Percentiles rank a stretch among this genome's conserved stretches.
Evolutionary conservation across 2,113 vertebrate species (phyloP).

Genomic region (Tachysurus vachellii): DNA sequence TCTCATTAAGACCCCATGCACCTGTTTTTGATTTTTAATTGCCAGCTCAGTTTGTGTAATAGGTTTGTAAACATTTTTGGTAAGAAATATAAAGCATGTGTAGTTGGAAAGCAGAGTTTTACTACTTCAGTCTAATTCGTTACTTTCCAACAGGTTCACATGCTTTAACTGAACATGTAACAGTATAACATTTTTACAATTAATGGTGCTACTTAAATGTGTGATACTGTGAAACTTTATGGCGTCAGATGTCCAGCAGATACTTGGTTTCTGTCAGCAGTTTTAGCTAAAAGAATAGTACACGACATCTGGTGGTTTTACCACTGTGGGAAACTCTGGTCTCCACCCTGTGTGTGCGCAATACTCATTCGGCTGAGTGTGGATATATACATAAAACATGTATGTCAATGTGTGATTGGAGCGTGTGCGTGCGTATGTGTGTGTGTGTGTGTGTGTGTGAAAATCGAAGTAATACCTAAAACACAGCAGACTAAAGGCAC

Average conservation of each 20-base stretch:
- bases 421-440: too few species aligned
- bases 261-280: not conserved
- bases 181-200: not conserved
- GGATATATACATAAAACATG: too few species aligned
- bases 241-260: not conserved
- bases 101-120: not conserved
- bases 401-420: too few species aligned
- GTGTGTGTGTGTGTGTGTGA: too few species aligned
- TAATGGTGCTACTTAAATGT: not conserved
- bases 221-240: not conserved
- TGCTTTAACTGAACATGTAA: not conserved
- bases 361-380: not conserved
- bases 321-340: slow-evolving; percentile 42
- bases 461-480: too few species aligned
- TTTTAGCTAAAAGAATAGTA: slow-evolving; percentile 25
- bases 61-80: too few species aligned
- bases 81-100: too few species aligned
- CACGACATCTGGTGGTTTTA: slow-evolving; percentile 30
- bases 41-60: too few species aligned
- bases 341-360: slow-evolving; percentile 47
- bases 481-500: not conserved
- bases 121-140: not conserved
- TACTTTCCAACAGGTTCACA: not conserved
- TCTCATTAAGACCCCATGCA: slow-evolving; percentile 10
- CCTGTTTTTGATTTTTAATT: slow-evolving; percentile 20